These are phyloP conservation scores for Cynodonichthys magdalenae DNA, from an alignment of 2,797 vertebrate species.

Conservation along the genomic window DNA sequence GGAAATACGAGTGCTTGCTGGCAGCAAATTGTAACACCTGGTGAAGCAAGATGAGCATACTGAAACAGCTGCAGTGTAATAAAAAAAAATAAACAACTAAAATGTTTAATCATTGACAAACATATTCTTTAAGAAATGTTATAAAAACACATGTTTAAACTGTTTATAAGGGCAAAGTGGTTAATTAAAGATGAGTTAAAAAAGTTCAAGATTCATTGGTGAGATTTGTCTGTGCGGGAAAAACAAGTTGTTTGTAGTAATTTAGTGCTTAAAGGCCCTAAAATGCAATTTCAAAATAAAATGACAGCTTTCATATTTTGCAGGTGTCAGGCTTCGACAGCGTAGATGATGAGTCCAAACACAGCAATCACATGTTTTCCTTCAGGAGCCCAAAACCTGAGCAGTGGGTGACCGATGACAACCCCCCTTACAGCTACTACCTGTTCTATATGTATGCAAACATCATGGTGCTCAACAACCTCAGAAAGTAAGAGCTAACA, in stretches of 20 bases:
- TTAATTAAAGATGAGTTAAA: too few relatives aligned
- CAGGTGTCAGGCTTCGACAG: conserved; percentile 98
- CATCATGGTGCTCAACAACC: conserved; percentile 98
- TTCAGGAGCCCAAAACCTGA: conserved; percentile 93
- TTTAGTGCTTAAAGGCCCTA: not conserved
- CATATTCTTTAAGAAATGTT: too few relatives aligned
- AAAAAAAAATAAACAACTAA: too few relatives aligned
- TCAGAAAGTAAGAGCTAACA: conserved; percentile 84
- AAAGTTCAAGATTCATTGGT: too few relatives aligned
- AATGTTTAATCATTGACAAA: too few relatives aligned
- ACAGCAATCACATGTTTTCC: conserved; percentile 97
- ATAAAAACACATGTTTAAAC: too few relatives aligned
- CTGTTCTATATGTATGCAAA: conserved; percentile 98
- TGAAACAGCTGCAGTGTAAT: too few relatives aligned
- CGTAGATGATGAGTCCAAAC: conserved; percentile 98
- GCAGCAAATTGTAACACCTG: too few relatives aligned
- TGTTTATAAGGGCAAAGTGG: too few relatives aligned
- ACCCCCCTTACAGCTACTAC: conserved; percentile 97
- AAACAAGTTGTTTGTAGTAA: not conserved
- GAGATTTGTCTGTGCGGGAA: too few relatives aligned
- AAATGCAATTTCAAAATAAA: too few relatives aligned
- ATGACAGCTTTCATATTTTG: not conserved
- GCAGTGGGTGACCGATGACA: conserved; percentile 88
- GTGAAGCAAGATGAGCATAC: too few relatives aligned
- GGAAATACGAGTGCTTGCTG: not conserved